These are phyloP conservation scores for Melospiza melodia DNA, from an alignment of 2,113 vertebrate species.

Conservation along the genomic window DNA sequence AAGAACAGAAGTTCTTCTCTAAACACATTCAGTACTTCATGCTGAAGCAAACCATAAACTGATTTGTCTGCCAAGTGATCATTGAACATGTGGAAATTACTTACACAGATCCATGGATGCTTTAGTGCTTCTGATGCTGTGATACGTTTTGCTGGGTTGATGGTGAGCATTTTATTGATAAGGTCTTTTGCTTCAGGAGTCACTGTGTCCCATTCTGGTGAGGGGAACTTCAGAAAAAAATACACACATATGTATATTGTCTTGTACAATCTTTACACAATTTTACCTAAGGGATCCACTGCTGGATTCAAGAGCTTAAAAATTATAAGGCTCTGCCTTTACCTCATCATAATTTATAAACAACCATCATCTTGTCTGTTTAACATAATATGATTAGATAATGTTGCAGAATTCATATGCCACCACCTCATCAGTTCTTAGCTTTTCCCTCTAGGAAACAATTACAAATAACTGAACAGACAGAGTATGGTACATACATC, in stretches of 20 bases:
- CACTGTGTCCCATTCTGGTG: slow-evolving; percentile 97
- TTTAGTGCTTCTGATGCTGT: slow-evolving; percentile 92
- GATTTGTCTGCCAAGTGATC: background rate
- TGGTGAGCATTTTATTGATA: slow-evolving; percentile 98
- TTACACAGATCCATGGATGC: slow-evolving; percentile 97
- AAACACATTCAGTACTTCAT: background rate
- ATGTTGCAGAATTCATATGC: background rate
- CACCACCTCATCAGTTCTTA: background rate
- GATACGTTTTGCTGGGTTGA: slow-evolving; percentile 94
- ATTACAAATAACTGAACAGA: background rate
- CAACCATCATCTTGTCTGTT: background rate
- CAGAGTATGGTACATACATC: slow-evolving; percentile 78
- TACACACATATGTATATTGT: background rate
- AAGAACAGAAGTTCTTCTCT: background rate
- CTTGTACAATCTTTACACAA: background rate
- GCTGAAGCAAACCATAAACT: background rate
- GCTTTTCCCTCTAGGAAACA: background rate
- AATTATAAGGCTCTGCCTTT: background rate
- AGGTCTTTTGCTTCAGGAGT: slow-evolving; percentile 98
- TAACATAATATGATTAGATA: background rate
- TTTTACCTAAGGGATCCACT: background rate
- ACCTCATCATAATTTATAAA: background rate
- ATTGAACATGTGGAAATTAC: slow-evolving; percentile 20
- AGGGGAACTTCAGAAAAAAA: slow-evolving; percentile 85
- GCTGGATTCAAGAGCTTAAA: background rate